Percentiles rank a stretch among this genome's conserved stretches.
Conservation (phyloP, 1,140 invertebrate genomes). For the Tetramorium parvispinum region DNA sequence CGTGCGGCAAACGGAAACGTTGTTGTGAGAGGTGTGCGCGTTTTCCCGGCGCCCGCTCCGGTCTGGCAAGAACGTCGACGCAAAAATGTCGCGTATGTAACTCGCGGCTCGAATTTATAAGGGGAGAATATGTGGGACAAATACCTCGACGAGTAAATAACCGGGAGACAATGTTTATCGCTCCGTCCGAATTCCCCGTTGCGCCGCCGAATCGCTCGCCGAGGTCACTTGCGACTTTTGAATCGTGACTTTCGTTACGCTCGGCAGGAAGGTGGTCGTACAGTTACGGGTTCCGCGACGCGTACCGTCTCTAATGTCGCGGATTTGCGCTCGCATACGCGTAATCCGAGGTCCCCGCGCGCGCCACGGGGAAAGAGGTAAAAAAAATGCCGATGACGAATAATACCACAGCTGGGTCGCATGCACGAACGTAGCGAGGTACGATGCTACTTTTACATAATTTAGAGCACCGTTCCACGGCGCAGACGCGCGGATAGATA, state of each 20-base stretch:
- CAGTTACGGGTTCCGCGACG: neutral
- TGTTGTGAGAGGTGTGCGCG: neutral
- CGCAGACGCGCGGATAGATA: slow-evolving; percentile 49
- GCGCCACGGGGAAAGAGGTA: no score
- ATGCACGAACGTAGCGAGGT: slow-evolving; percentile 14
- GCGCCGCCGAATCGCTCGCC: neutral
- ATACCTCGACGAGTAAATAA: neutral
- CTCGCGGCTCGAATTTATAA: neutral
- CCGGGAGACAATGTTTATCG: neutral
- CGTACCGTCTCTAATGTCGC: neutral
- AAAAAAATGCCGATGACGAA: neutral
- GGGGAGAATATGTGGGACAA: neutral
- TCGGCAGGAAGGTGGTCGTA: neutral
- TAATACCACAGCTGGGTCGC: neutral
- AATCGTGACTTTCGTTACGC: neutral
- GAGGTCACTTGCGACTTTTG: neutral
- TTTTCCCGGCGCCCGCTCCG: neutral
- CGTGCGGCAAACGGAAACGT: neutral
- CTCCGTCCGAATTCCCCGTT: neutral
- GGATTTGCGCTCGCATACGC: neutral
- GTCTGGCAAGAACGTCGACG: neutral
- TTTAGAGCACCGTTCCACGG: slow-evolving; percentile 38
- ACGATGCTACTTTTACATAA: slow-evolving; percentile 58
- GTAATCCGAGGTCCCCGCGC: no score
- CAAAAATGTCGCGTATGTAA: neutral